Evolutionary conservation across 1,140 invertebrate species (phyloP).

Genomic region (Leucophenga varia): DNA sequence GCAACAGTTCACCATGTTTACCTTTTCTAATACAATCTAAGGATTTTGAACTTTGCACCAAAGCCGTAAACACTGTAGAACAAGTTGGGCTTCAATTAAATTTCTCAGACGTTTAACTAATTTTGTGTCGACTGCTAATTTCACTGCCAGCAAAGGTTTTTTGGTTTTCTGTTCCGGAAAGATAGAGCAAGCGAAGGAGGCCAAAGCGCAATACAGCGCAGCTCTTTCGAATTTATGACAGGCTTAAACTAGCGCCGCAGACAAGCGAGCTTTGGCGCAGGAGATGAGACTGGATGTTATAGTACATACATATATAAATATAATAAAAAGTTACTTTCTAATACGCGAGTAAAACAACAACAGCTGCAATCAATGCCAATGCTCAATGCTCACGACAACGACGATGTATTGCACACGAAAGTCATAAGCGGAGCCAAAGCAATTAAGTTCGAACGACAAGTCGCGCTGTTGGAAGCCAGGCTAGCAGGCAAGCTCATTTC

Average conservation of each 20-base stretch:
- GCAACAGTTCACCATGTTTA: too few relatives aligned
- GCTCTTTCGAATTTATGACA: slow-evolving; percentile 46
- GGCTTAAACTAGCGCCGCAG: slow-evolving; percentile 47
- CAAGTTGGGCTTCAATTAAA: too few relatives aligned
- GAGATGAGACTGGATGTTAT: slow-evolving; percentile 29
- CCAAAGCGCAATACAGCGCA: slow-evolving; percentile 27
- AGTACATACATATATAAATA: too few relatives aligned
- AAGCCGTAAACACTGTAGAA: too few relatives aligned
- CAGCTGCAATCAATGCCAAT: slow-evolving; percentile 12
- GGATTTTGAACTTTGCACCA: too few relatives aligned
- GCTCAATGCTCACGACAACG: slow-evolving; percentile 18
- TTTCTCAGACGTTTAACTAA: too few relatives aligned
- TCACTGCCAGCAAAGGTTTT: slow-evolving; percentile 19
- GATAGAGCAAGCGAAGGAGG: too few relatives aligned
- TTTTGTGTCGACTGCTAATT: slow-evolving; percentile 30
- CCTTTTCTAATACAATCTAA: too few relatives aligned
- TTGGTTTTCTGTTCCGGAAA: too few relatives aligned
- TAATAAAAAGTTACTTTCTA: slow-evolving; percentile 50
- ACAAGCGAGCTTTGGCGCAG: slow-evolving; percentile 15
- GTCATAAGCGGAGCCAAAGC: slow-evolving; percentile 50
- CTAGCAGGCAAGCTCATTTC: too few relatives aligned
- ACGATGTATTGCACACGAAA: slow-evolving; percentile 50
- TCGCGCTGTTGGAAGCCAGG: slow-evolving; percentile 49
- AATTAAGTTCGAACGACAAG: slow-evolving; percentile 53
- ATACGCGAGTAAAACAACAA: slow-evolving; percentile 21